Percentiles rank a stretch among this genome's conserved stretches.
These are phyloP conservation scores for Schizopygopsis malacanthus DNA, from an alignment of 2,797 vertebrate species.

Conservation along the genomic window DNA sequence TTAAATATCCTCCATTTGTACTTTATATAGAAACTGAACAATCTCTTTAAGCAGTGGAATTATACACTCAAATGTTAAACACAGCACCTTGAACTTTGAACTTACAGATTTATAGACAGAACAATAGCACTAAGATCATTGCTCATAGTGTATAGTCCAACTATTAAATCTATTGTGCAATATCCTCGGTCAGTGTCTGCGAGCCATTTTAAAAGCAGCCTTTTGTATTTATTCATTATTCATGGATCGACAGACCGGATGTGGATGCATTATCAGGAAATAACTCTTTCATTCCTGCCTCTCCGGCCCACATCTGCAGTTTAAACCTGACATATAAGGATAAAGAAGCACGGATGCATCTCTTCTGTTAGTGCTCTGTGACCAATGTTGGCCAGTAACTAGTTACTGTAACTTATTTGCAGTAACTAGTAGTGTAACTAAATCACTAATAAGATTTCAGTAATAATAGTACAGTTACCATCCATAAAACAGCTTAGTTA, in stretches of 20 bases:
- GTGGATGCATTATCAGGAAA: slow-evolving; percentile 15
- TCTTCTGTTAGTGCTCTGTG: slow-evolving; percentile 6
- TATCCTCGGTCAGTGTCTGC: background rate
- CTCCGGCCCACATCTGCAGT: slow-evolving; percentile 1
- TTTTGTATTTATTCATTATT: slow-evolving; percentile 11
- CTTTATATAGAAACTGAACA: background rate
- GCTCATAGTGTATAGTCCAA: background rate
- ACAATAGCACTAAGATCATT: background rate
- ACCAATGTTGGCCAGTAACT: background rate
- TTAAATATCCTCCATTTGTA: background rate
- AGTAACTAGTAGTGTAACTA: too few relatives aligned
- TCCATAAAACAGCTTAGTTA: too few relatives aligned
- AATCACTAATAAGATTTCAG: too few relatives aligned
- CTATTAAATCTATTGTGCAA: background rate
- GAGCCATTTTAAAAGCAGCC: background rate
- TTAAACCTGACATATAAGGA: slow-evolving; percentile 32
- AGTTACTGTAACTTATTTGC: too few relatives aligned
- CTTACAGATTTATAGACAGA: background rate
- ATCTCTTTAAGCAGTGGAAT: background rate
- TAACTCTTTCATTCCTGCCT: slow-evolving; percentile 2
- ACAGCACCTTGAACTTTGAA: background rate
- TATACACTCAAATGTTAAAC: background rate
- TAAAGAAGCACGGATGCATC: slow-evolving; percentile 1
- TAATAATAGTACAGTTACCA: too few relatives aligned
- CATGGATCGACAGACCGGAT: background rate